A percentile compares a stretch with the other conserved stretches of the same genome.
phyloP scores from a whole-genome alignment of 2,888 invertebrate species.

The Flexamia atlantica region DNA sequence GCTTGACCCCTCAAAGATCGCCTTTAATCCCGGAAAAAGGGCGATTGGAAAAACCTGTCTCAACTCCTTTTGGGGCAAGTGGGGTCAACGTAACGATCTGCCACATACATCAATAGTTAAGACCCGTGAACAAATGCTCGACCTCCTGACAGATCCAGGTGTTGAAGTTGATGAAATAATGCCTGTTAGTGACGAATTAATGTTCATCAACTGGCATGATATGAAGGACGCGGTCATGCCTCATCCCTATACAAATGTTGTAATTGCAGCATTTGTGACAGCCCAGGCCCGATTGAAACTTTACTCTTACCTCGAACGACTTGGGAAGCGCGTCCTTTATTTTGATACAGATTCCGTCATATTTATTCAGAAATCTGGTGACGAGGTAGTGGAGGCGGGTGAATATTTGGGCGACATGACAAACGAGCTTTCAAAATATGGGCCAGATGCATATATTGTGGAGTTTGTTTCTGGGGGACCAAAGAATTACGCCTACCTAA shows the following conservation, averaged over 20 bases:
- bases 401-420: constrained; percentile 72
- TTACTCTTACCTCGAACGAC: constrained; percentile 71
- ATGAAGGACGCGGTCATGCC: not conserved
- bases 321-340: constrained; percentile 72
- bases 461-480: constrained; percentile 72
- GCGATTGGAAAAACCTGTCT: constrained; percentile 6
- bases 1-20: not conserved
- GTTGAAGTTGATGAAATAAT: not conserved
- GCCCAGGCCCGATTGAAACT: constrained; percentile 72
- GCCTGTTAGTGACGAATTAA: not conserved
- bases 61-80: constrained; percentile 51
- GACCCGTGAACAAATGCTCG: not conserved
- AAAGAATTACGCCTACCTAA: constrained; percentile 72
- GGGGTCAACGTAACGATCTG: not conserved
- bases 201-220: constrained; percentile 33
- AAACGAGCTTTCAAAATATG: constrained; percentile 71
- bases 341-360: constrained; percentile 73
- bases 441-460: constrained; percentile 70
- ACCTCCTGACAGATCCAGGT: constrained; percentile 25
- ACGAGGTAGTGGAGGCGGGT: constrained; percentile 68
- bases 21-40: not conserved
- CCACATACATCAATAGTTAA: constrained; percentile 6
- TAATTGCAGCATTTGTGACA: constrained; percentile 73
- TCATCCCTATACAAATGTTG: constrained; percentile 68
- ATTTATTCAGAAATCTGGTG: constrained; percentile 64